These are phyloP conservation scores for Myotis vivesi DNA, from an alignment of 2,797 vertebrate species.

Conservation along the genomic window DNA sequence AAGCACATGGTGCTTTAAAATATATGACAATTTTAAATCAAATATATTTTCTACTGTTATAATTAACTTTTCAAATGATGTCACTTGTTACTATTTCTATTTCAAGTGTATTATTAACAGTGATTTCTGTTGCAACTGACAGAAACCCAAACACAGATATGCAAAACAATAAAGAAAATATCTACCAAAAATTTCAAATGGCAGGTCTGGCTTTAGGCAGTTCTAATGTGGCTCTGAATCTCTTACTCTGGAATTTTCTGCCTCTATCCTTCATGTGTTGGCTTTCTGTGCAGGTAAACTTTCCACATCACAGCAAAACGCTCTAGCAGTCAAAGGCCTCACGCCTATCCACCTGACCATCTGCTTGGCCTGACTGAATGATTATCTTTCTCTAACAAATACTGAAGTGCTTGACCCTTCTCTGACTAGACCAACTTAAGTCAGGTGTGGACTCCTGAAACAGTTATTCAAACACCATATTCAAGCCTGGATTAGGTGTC, in stretches of 20 bases:
- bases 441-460: background rate
- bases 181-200: background rate
- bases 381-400: background rate
- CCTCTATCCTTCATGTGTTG: background rate
- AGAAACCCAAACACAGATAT: constrained; percentile 21
- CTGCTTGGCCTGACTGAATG: background rate
- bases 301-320: background rate
- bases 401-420: background rate
- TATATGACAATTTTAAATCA: background rate
- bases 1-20: background rate
- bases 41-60: background rate
- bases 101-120: background rate
- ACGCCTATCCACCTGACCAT: background rate
- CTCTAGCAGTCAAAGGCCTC: background rate
- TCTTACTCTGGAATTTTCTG: background rate
- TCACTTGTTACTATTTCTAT: background rate
- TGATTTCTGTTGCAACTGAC: background rate
- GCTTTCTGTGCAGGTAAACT: background rate
- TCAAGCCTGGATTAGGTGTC: background rate
- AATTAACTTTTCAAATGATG: constrained; percentile 1
- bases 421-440: background rate
- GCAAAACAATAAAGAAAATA: background rate
- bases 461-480: background rate
- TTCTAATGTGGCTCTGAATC: background rate
- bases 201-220: background rate